Base-by-base conservation (phyloP, 2,797 vertebrate genomes). In the Takifugu rubripes region DNA sequence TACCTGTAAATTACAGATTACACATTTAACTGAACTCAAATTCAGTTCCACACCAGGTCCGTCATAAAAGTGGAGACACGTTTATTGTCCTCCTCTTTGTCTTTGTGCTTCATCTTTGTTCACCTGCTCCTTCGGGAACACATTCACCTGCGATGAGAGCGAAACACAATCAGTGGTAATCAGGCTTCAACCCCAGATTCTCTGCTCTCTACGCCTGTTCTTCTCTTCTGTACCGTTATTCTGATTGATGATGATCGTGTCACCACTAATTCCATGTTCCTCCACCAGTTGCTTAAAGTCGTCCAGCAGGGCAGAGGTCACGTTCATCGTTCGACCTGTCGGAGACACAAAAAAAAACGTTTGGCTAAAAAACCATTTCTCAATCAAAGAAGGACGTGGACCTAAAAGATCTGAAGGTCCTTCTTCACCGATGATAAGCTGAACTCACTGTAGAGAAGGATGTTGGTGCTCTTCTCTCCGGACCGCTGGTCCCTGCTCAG, bases 271-370 rank as follows among this genome's bases (percentile, higher is more conserved):
- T 27, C 92, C 92, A 60, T 93, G 83, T 24, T 87, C 79, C 70
- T 82, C 71, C 51, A 92, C 91, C 24, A 93, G 56, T n/a, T 88
- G 82, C 79, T 82, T 89, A 78, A 95, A 98, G 25, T 89, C 74
- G 0, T 90, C 83, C 15, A 92, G 43, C 48, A 93, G 82, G 3
- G 80, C 68, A 1, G 87, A 70, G 2, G 79, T 78, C 56, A 94
- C 71, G 29, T 86, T 77, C 0, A 75, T 79, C 40, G 69, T 77
- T 55, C 96, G 91, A 48, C 93, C 96, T 97, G 72, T 49, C 45
- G 44, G 52, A 29, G 53, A 60, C 3, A 60, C 7, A 25, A 5
- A n/a, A 44, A 44, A 9, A 8, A n/a, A 17, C 17, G 27, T 29
- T 29, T 29, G 27, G 27, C 27, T 7, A 29, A 1, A 1, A 7